A percentile compares a stretch with the other conserved stretches of the same genome.
phyloP scores from a whole-genome alignment of 2,888 invertebrate genomes.

The Dendrolimus pini region DNA sequence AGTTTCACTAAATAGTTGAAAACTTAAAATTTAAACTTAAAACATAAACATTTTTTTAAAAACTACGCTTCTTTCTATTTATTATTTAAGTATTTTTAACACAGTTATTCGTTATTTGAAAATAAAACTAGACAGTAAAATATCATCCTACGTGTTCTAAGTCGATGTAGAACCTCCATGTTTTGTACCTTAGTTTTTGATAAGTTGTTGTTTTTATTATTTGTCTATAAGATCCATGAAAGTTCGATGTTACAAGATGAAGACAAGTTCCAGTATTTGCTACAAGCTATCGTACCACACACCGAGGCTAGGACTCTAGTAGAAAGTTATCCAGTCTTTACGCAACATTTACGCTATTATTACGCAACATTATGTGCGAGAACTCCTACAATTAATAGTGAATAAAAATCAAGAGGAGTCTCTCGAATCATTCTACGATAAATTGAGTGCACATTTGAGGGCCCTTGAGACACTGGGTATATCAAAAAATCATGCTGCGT shows the following conservation, averaged over 20 bases:
- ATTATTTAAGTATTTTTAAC: too few species aligned
- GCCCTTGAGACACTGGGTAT: slow-evolving; percentile 9
- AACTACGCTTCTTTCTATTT: too few species aligned
- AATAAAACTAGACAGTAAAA: too few species aligned
- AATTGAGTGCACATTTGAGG: slow-evolving; percentile 2
- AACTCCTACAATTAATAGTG: background rate
- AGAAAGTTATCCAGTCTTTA: background rate
- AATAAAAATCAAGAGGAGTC: background rate
- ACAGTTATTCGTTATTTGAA: too few species aligned
- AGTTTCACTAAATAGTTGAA: too few species aligned
- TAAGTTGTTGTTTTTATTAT: too few species aligned
- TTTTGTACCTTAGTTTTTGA: too few species aligned
- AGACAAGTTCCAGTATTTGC: background rate
- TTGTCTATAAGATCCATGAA: background rate
- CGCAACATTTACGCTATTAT: background rate
- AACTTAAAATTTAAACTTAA: too few species aligned
- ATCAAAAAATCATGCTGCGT: slow-evolving; percentile 6
- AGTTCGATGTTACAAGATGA: background rate
- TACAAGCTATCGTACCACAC: background rate
- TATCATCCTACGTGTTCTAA: too few species aligned
- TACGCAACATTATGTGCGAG: background rate
- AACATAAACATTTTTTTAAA: too few species aligned
- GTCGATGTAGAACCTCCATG: too few species aligned
- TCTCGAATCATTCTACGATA: slow-evolving; percentile 2
- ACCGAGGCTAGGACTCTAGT: background rate